phyloP scores from a whole-genome alignment of 2,888 invertebrate genomes.

The Cacoxenus indagator region DNA sequence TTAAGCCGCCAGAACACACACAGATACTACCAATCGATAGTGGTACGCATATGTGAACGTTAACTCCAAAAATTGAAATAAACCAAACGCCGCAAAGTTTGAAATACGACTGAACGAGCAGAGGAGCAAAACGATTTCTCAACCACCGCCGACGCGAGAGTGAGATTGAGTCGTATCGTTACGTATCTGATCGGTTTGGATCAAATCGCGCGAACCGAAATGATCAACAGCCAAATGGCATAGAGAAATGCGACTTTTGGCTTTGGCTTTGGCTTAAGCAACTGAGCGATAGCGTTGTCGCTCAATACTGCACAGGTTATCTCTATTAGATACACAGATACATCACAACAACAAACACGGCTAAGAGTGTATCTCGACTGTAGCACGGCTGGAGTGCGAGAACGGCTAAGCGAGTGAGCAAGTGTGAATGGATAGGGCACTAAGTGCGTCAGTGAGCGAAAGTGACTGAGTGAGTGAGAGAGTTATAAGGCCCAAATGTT shows the following conservation, averaged over 20 bases:
- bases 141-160: slow-evolving; percentile 46
- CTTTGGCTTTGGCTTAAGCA: slow-evolving; percentile 7
- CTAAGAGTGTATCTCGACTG: no score
- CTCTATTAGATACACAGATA: neutral
- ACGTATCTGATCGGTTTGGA: neutral
- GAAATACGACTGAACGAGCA: slow-evolving; percentile 57
- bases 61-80: neutral
- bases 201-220: slow-evolving; percentile 35
- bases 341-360: neutral
- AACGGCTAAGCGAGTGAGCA: neutral
- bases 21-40: no score
- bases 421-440: neutral
- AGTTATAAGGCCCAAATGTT: neutral
- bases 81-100: slow-evolving; percentile 60
- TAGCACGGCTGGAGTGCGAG: no score
- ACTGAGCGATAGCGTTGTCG: neutral
- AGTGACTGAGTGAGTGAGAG: neutral
- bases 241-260: no score
- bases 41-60: neutral
- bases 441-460: neutral
- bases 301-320: neutral
- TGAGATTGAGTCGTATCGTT: neutral
- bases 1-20: no score
- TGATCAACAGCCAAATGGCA: slow-evolving; percentile 47
- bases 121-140: slow-evolving; percentile 26